Conservation (phyloP, 2,888 invertebrate species). For the Andrena trimmerana region DNA sequence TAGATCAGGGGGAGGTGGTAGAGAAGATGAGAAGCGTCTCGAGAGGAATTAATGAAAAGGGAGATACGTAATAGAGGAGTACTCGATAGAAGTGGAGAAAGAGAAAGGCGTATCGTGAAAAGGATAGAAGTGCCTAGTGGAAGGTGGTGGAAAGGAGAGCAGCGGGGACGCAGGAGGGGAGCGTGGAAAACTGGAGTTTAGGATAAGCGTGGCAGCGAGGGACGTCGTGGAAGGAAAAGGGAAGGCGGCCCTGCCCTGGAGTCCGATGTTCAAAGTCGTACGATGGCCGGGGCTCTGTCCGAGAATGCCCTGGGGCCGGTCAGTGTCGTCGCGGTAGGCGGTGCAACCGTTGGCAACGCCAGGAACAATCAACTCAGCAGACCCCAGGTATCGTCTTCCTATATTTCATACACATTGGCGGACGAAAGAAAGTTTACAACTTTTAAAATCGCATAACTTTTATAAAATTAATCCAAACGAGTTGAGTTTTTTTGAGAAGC, state of each 20-base stretch:
- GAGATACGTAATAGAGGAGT: slow-evolving; percentile 23
- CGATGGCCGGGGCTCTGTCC: slow-evolving; percentile 83
- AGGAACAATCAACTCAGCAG: slow-evolving; percentile 50
- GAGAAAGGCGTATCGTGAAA: slow-evolving; percentile 10
- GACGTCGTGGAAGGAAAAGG: slow-evolving; percentile 19
- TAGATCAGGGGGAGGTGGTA: not conserved
- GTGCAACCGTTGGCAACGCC: slow-evolving; percentile 67
- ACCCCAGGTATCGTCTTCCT: slow-evolving; percentile 55
- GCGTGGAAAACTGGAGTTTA: slow-evolving; percentile 28
- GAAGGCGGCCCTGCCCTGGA: slow-evolving; percentile 52
- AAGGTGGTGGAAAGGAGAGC: not conserved
- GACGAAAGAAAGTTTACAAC: too few relatives aligned
- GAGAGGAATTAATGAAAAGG: slow-evolving; percentile 8
- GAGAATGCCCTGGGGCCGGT: slow-evolving; percentile 84
- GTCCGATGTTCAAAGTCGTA: slow-evolving; percentile 78
- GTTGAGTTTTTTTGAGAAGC: too few relatives aligned
- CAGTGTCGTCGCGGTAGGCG: slow-evolving; percentile 82
- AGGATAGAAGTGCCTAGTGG: not conserved
- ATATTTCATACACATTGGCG: too few relatives aligned
- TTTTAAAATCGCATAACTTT: too few relatives aligned
- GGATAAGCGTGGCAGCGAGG: slow-evolving; percentile 24
- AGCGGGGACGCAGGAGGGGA: slow-evolving; percentile 8
- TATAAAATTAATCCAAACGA: too few relatives aligned
- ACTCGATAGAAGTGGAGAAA: slow-evolving; percentile 32
- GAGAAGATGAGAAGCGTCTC: not conserved